These are phyloP conservation scores for Melanostoma scalare DNA, from an alignment of 2,888 invertebrate species.

Conservation along the genomic window DNA sequence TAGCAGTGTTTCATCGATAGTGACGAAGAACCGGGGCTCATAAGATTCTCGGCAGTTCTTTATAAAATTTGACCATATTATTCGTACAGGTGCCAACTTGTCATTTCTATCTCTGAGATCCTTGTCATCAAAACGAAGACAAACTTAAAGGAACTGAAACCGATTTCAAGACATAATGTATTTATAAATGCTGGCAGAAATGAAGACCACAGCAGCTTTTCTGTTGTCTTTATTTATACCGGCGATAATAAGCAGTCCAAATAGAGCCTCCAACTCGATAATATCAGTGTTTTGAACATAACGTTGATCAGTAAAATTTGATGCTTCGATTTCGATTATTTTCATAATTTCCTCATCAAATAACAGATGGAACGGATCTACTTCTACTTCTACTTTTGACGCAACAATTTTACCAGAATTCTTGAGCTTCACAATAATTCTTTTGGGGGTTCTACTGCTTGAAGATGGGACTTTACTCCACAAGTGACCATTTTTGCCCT, in stretches of 20 bases:
- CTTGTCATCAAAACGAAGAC: slow-evolving; percentile 26
- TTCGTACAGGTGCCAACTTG: slow-evolving; percentile 27
- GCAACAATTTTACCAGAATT: background rate
- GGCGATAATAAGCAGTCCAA: background rate
- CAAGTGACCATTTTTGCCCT: no score
- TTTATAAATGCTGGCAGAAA: slow-evolving; percentile 7
- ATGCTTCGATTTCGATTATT: slow-evolving; percentile 5
- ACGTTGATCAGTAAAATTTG: slow-evolving; percentile 4
- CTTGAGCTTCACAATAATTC: background rate
- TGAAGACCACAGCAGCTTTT: slow-evolving; percentile 1
- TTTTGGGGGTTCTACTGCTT: background rate
- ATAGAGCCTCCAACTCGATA: slow-evolving; percentile 13
- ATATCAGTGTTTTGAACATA: slow-evolving; percentile 6
- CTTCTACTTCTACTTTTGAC: slow-evolving; percentile 2
- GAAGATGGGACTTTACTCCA: background rate
- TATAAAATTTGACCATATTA: slow-evolving; percentile 35
- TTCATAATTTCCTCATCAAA: background rate
- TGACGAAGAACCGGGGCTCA: slow-evolving; percentile 14
- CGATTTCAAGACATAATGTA: background rate
- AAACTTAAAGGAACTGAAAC: slow-evolving; percentile 37
- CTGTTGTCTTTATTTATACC: slow-evolving; percentile 21
- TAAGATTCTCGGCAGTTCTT: slow-evolving; percentile 43
- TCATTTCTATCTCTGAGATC: slow-evolving; percentile 4
- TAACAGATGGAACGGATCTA: slow-evolving; percentile 4
- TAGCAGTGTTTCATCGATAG: slow-evolving; percentile 52